Base-by-base conservation (phyloP, 2,113 vertebrate species). In the Protobothrops flavoviridis region DNA sequence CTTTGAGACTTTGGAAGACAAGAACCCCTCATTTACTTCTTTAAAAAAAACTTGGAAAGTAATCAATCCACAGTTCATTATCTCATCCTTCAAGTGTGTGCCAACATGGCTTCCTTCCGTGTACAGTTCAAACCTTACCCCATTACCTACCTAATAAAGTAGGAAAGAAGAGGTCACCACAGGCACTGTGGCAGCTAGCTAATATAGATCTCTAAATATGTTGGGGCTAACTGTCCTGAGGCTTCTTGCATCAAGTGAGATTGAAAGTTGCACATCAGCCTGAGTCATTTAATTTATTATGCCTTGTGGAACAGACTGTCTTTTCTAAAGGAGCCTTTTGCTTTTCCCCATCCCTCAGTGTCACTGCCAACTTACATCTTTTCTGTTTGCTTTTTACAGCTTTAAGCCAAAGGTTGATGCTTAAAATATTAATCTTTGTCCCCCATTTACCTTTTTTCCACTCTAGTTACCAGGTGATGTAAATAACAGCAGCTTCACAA, bases 31-130 rank as follows among this genome's bases (percentile, higher is more conserved):
- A 74, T 89, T 48, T 93, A 92, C 0, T 0, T 91, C 69, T 90
- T 94, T n/a, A 95, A 96, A 94, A 81, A 93, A 23, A 64, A 90
- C 91, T 52, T 90, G 74, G 87, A 95, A 96, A 52, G 48, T 0
- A 96, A 85, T 95, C 95, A 93, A 90, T 92, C 91, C 96, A 81
- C 39, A 69, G 87, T 59, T 88, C 45, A 6, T 6, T 55, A 64
- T 61, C 4, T 93, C 12, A 69, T 89, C 0, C 0, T 23, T 88
- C 56, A 43, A 29, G 87, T 90, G n/a, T 92, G 85, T 50, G 39
- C 74, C 0, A 0, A 0, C n/a, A 12, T 55, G 94, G 26, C 94
- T 52, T 93, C 2, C 0, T 95, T 91, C 74, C 69, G 85, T 56
- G 61, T 57, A 89, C 26, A 88, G 90, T 94, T 93, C 74, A 48